These are phyloP conservation scores for Cerastoderma edule DNA, from an alignment of 2,888 invertebrate genomes.

Conservation along the genomic window DNA sequence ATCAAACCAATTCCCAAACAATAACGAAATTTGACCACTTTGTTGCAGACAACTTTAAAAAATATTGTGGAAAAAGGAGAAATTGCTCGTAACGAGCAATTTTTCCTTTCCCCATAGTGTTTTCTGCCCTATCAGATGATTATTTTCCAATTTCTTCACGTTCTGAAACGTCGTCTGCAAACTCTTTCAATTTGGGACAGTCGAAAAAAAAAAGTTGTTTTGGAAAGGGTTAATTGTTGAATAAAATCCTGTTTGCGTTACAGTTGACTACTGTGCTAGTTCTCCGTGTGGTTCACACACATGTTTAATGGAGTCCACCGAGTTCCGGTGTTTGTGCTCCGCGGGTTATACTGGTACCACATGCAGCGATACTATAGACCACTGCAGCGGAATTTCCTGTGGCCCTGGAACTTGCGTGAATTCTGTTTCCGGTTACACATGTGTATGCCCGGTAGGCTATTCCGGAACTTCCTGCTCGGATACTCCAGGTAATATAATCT, in stretches of 20 bases:
- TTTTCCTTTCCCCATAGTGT: no score
- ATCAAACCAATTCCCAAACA: no score
- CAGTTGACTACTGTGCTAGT: conserved; percentile 7
- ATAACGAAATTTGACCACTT: no score
- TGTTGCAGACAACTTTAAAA: no score
- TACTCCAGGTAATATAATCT: conserved; percentile 7
- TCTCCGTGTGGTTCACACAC: conserved; percentile 13
- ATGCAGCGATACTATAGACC: conserved; percentile 11
- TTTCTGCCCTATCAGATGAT: no score
- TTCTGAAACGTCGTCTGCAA: no score
- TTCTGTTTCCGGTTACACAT: background rate
- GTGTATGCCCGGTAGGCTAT: conserved; percentile 1
- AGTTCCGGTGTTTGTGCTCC: conserved; percentile 11
- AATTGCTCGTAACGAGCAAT: no score
- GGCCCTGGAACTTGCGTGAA: conserved; percentile 4
- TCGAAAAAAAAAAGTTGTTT: no score
- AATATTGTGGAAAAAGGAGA: no score
- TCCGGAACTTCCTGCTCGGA: background rate
- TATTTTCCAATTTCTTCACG: no score
- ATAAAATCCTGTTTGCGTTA: background rate
- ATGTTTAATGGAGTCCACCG: background rate
- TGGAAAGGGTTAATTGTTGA: no score
- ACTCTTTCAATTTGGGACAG: no score
- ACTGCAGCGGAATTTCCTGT: background rate
- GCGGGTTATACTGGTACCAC: conserved; percentile 17